phyloP scores from a whole-genome alignment of 2,113 vertebrate genomes.

The Lampris incognitus region DNA sequence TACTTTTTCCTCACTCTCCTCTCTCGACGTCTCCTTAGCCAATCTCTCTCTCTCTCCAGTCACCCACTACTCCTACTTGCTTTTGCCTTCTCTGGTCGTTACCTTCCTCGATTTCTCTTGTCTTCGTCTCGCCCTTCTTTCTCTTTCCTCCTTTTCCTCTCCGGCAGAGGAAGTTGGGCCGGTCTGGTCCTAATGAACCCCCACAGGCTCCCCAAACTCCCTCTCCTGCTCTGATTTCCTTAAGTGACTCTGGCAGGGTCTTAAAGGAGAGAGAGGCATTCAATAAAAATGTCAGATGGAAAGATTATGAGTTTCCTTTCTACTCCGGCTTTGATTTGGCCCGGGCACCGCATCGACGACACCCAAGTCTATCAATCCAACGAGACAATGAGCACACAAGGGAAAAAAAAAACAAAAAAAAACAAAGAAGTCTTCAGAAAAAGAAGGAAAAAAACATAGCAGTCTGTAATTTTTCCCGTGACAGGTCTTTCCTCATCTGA shows the following conservation, averaged over 20 bases:
- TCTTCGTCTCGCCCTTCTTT: slow-evolving; percentile 22
- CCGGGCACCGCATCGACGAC: slow-evolving; percentile 39
- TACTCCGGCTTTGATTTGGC: slow-evolving; percentile 59
- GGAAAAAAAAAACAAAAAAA: slow-evolving; percentile 18
- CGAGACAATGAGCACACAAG: slow-evolving; percentile 23
- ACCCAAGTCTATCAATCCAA: slow-evolving; percentile 50
- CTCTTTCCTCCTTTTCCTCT: slow-evolving; percentile 63
- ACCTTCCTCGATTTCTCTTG: slow-evolving; percentile 45
- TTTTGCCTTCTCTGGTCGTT: slow-evolving; percentile 38
- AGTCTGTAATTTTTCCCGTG: slow-evolving; percentile 45
- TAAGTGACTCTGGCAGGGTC: slow-evolving; percentile 78
- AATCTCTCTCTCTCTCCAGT: slow-evolving; percentile 24
- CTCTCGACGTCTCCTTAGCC: slow-evolving; percentile 30
- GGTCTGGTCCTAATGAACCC: slow-evolving; percentile 82
- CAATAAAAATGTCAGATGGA: slow-evolving; percentile 82
- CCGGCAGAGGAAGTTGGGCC: slow-evolving; percentile 71
- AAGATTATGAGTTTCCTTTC: slow-evolving; percentile 72
- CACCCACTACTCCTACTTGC: slow-evolving; percentile 11
- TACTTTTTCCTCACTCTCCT: slow-evolving; percentile 57
- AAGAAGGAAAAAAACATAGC: slow-evolving; percentile 23
- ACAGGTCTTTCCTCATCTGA: slow-evolving; percentile 44
- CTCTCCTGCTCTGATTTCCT: slow-evolving; percentile 76
- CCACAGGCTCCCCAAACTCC: slow-evolving; percentile 74
- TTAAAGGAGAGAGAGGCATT: slow-evolving; percentile 77
- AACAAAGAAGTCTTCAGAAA: too few species aligned